phyloP scores from a whole-genome alignment of 2,888 invertebrate genomes.

The Byasa hedistus region DNA sequence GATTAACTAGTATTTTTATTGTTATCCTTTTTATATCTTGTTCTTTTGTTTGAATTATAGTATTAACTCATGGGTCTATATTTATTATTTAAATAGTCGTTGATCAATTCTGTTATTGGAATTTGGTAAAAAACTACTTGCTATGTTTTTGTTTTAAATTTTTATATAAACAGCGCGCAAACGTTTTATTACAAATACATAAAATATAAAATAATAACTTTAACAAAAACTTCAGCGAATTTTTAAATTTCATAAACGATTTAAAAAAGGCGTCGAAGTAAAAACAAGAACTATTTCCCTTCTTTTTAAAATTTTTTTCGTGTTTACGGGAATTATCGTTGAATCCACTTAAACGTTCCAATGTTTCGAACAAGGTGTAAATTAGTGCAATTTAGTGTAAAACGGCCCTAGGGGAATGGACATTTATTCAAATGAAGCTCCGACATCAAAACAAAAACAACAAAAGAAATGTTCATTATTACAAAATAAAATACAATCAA shows the following conservation, averaged over 20 bases:
- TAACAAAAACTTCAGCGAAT: neutral
- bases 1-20: too few species aligned
- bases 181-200: neutral
- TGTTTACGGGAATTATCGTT: conserved; percentile 23
- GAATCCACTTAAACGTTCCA: conserved; percentile 22
- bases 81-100: conserved; percentile 10
- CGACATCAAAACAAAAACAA: conserved; percentile 25
- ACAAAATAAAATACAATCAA: conserved; percentile 5
- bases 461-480: conserved; percentile 15
- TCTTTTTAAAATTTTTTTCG: conserved; percentile 14
- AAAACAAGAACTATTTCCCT: neutral
- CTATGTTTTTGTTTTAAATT: neutral
- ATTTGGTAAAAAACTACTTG: neutral
- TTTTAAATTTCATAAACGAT: neutral
- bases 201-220: neutral
- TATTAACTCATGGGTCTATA: conserved; percentile 1
- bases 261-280: conserved; percentile 9
- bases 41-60: too few species aligned
- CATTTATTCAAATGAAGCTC: conserved; percentile 26
- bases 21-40: too few species aligned
- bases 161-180: too few species aligned
- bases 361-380: conserved; percentile 28
- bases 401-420: conserved; percentile 24
- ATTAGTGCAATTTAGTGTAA: conserved; percentile 29
- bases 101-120: neutral